Base-by-base conservation (phyloP, 2,113 vertebrate species). In the Embiotoca jacksoni region DNA sequence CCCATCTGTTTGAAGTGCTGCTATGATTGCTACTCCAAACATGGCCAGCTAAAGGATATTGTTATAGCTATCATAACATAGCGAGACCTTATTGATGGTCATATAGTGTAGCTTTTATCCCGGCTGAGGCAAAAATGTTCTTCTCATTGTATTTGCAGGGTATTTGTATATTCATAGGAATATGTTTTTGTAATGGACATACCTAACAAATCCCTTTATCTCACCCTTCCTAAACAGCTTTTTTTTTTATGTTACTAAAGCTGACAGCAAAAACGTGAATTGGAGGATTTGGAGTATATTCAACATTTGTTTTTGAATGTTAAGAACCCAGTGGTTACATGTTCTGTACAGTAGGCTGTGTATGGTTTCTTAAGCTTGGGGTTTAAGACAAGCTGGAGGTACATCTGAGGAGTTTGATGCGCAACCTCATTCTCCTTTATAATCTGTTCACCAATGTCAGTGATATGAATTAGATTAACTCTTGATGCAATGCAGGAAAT, bases 131-230 rank as follows among this genome's bases (percentile, higher is more conserved):
- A 78, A 86, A 86, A 77, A 73, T 79, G 46, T 69, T 70, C 62
- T 46, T 61, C 23, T 85, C 68, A 31, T 30, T 63, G 23, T 82
- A 66, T 84, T 65, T 72, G 57, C 41, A 72, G 52, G 55, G 77
- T 86, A 83, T 89, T 90, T 77, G 80, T 90, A 63, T 85, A 81
- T 89, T 83, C 79, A 85, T 82, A 53, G 52, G 41, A 10, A 64
- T 41, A 59, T 74, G 71, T 83, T 62, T 78, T 85, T 75, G 64
- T 77, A 79, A 77, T 82, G 63, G 61, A 80, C 62, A 77, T 80
- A 66, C 23, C 52, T 59, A 70, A 64, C 75, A 67, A 83, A 89
- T 79, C 63, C 63, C 46, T 65, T 75, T 75, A 74, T 79, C 72
- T 62, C 55, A 14, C 32, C 33, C 49, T 81, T 63, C 54, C 44